Percentiles rank a stretch among this genome's conserved stretches.
phyloP scores from a whole-genome alignment of 2,888 invertebrate species.

The Asteroscopus sphinx region DNA sequence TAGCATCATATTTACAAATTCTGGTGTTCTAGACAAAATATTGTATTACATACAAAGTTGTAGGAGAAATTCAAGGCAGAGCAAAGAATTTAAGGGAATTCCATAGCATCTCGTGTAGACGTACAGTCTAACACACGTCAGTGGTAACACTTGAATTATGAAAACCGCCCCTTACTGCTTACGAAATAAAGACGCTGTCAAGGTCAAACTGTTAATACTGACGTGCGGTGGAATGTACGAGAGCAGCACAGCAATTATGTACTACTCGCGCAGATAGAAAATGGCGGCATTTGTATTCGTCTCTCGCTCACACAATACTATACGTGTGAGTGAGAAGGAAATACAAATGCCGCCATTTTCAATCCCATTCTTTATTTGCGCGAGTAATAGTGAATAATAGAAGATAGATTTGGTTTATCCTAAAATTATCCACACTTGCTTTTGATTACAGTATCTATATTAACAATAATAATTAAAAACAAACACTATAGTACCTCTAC shows the following conservation, averaged over 20 bases:
- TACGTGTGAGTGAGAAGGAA: too few species aligned
- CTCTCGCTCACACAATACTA: too few species aligned
- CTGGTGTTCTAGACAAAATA: slow-evolving; percentile 43
- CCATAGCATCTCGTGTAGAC: slow-evolving; percentile 56
- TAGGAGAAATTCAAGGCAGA: slow-evolving; percentile 45
- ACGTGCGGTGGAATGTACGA: too few species aligned
- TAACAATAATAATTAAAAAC: slow-evolving; percentile 57
- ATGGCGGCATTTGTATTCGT: too few species aligned
- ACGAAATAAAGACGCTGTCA: too few species aligned
- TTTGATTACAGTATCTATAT: slow-evolving; percentile 47
- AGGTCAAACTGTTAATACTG: too few species aligned
- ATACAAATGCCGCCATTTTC: too few species aligned
- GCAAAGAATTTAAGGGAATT: slow-evolving; percentile 72
- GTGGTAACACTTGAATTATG: too few species aligned
- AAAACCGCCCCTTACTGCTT: too few species aligned
- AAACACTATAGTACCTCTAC: slow-evolving; percentile 54
- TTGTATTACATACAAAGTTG: slow-evolving; percentile 33
- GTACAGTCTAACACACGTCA: too few species aligned
- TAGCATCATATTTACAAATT: slow-evolving; percentile 60
- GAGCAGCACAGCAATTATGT: slow-evolving; percentile 37
- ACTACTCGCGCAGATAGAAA: too few species aligned
- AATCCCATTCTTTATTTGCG: too few species aligned
- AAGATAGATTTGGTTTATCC: slow-evolving; percentile 45
- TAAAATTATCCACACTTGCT: slow-evolving; percentile 51
- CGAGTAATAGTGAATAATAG: slow-evolving; percentile 22